Base-by-base conservation (phyloP, 2,113 vertebrate genomes). In the Mus spicilegus region DNA sequence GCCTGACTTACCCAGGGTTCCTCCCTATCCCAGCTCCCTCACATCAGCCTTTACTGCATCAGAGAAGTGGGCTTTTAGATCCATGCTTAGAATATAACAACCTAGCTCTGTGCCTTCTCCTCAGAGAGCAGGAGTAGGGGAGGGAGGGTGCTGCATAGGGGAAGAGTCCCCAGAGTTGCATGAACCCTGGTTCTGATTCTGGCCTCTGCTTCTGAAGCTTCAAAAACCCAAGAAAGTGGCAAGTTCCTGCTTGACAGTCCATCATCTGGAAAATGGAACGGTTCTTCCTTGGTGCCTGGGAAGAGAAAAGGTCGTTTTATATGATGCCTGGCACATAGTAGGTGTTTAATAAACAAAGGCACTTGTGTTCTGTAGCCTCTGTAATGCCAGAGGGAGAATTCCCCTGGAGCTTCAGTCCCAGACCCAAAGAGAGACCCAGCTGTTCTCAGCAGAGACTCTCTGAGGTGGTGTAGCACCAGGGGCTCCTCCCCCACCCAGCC, bases 21-120 rank as follows among this genome's bases (percentile, higher is more conserved):
- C 30, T 90, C 5, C 56, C 54, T 76, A 14, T 51, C 8, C 39
- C 9, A 46, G 46, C 17, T 22, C 58, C n/a, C 26, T 82, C 19
- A 39, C 33, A 26, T 46, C 36, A 87, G 49, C 36, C 76, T 46
- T 88, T 6, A 75, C 22, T 3, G 0, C 82, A 81, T 30, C 58
- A 85, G 42, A 65, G 82, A 90, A 90, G 16, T 67, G 49, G 70
- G 46, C 72, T 91, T 93, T 89, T 77, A 61, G 78, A 93, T 84
- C 11, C 49, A 26, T 49, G 10, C 56, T 90, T 95, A 39, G 95
- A 72, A 92, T 72, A 5, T 82, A 49, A n/a, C 24, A 49, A 39
- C 42, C 72, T 56, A 4, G 1, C 69, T n/a, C 42, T 22, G 30
- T n/a, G 65, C 69, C 72, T 33, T 7, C 20, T 33, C 58, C 33